phyloP scores from a whole-genome alignment of 2,888 invertebrate genomes.

The Nomada goodeniana region DNA sequence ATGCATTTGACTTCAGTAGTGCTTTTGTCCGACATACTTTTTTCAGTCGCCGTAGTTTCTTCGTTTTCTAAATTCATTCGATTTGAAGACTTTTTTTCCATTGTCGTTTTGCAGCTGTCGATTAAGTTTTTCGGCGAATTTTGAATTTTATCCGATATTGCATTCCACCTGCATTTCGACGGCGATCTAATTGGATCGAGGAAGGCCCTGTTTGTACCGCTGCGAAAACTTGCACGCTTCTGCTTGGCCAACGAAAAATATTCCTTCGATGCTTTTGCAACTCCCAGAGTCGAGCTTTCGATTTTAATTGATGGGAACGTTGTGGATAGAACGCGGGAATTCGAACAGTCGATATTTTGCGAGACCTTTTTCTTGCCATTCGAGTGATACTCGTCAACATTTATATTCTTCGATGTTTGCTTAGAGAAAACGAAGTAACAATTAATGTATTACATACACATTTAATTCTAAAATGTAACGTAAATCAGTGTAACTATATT shows the following conservation, averaged over 20 bases:
- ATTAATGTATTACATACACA: background rate
- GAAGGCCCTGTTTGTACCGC: constrained; percentile 78
- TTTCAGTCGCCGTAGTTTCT: constrained; percentile 1
- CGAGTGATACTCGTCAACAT: background rate
- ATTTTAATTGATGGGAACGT: constrained; percentile 30
- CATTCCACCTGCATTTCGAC: constrained; percentile 25
- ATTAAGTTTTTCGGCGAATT: constrained; percentile 5
- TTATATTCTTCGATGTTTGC: constrained; percentile 8
- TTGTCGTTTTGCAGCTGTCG: constrained; percentile 38
- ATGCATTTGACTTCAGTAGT: background rate
- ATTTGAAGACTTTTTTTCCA: background rate
- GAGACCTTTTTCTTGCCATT: constrained; percentile 54
- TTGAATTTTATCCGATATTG: constrained; percentile 20
- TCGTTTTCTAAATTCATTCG: background rate
- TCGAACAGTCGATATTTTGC: constrained; percentile 65
- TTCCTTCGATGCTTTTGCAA: constrained; percentile 34
- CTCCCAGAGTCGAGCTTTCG: constrained; percentile 26
- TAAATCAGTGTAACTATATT: background rate
- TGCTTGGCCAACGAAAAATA: constrained; percentile 69
- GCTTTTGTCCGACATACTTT: background rate
- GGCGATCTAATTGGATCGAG: constrained; percentile 65
- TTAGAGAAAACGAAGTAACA: background rate
- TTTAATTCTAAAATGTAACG: background rate
- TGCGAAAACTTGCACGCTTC: constrained; percentile 79
- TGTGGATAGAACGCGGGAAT: constrained; percentile 13